phyloP scores from a whole-genome alignment of 2,888 invertebrate genomes.

The Spisula solida region DNA sequence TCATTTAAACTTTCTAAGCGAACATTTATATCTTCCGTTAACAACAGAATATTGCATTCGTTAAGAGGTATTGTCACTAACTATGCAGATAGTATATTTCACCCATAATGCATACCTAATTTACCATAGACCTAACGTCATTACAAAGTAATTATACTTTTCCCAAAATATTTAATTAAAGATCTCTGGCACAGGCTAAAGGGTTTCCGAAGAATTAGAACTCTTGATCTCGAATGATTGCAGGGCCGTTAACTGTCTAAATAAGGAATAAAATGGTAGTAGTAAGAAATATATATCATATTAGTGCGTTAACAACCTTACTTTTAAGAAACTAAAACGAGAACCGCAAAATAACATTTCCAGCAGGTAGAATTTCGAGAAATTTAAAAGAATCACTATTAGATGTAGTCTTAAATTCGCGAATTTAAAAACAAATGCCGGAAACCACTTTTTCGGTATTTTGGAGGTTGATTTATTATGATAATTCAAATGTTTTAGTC shows the following conservation, averaged over 20 bases:
- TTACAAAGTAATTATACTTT: background rate
- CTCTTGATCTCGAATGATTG: background rate
- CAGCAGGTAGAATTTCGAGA: no score
- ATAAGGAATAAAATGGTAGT: background rate
- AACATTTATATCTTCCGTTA: background rate
- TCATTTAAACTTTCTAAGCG: no score
- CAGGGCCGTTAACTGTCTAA: background rate
- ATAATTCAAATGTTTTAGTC: no score
- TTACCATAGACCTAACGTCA: background rate
- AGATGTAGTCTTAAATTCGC: no score
- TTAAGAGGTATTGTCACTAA: background rate
- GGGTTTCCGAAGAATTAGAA: background rate
- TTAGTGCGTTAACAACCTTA: no score
- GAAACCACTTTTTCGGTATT: no score
- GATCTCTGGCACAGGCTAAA: background rate
- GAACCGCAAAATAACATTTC: no score
- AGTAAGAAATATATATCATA: background rate
- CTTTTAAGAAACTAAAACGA: no score
- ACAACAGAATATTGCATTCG: background rate
- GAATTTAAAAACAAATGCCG: no score
- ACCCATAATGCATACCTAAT: slow-evolving; percentile 6
- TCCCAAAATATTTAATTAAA: background rate
- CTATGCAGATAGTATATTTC: background rate
- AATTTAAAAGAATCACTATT: no score
- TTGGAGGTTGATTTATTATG: no score